Conservation (phyloP, 2,888 invertebrate species). For the Philaethria dido region DNA sequence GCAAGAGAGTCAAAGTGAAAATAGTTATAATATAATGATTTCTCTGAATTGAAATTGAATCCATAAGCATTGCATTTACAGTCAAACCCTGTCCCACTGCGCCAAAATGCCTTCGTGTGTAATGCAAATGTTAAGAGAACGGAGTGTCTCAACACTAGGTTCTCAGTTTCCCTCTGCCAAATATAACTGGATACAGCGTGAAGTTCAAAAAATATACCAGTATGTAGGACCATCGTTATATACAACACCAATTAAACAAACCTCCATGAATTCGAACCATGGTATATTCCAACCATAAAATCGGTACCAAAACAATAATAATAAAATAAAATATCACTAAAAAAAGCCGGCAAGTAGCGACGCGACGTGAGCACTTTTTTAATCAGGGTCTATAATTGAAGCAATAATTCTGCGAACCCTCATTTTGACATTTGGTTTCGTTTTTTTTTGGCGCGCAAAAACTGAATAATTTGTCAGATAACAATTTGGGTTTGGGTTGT, state of each 20-base stretch:
- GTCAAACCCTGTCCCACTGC: too few species aligned
- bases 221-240: too few species aligned
- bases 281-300: slow-evolving; percentile 54
- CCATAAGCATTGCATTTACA: too few species aligned
- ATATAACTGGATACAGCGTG: too few species aligned
- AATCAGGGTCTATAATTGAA: slow-evolving; percentile 79
- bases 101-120: too few species aligned
- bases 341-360: slow-evolving; percentile 62
- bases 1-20: too few species aligned
- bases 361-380: slow-evolving; percentile 78
- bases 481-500: slow-evolving; percentile 64
- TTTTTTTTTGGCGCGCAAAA: slow-evolving; percentile 58
- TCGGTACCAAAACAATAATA: slow-evolving; percentile 51
- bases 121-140: too few species aligned
- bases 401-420: slow-evolving; percentile 79
- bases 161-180: too few species aligned
- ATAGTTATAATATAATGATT: too few species aligned
- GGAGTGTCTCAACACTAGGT: too few species aligned
- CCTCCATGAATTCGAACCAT: not conserved
- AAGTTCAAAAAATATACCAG: too few species aligned
- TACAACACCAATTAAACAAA: not conserved
- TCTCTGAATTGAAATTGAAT: too few species aligned
- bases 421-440: slow-evolving; percentile 81
- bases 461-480: slow-evolving; percentile 69
- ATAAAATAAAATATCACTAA: slow-evolving; percentile 52